Conservation (phyloP, 2,797 vertebrate species). For the Pteropus rufus region DNA sequence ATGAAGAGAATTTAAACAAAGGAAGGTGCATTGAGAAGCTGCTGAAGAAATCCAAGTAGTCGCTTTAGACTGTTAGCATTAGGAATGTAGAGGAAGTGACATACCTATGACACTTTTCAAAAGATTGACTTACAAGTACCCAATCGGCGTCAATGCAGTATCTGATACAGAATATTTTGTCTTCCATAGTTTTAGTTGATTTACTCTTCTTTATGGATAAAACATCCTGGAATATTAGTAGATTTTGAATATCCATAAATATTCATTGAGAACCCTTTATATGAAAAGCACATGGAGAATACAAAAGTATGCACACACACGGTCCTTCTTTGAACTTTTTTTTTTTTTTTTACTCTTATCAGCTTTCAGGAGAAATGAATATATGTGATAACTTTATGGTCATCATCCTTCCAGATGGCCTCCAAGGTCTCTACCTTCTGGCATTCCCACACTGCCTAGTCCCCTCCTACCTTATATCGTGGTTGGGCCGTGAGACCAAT, state of each 20-base stretch:
- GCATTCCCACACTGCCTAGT: background rate
- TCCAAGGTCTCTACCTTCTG: background rate
- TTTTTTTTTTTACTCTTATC: background rate
- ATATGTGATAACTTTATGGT: background rate
- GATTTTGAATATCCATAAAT: background rate
- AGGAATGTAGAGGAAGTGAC: background rate
- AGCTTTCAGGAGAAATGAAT: background rate
- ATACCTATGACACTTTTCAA: background rate
- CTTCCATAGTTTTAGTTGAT: background rate
- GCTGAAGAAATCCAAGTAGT: background rate
- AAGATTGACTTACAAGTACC: background rate
- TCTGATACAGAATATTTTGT: background rate
- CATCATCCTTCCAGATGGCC: background rate
- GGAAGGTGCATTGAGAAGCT: constrained; percentile 11
- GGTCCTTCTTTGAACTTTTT: background rate
- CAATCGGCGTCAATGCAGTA: background rate
- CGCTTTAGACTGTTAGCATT: background rate
- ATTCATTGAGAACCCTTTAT: background rate
- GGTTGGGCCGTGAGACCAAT: background rate
- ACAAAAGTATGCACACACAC: background rate
- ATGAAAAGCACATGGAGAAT: background rate
- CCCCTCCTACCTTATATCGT: accelerated
- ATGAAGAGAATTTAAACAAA: constrained; percentile 36
- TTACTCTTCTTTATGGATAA: background rate
- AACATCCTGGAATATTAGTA: background rate